Conservation (phyloP, 2,113 vertebrate species). For the Phocoena phocoena region DNA sequence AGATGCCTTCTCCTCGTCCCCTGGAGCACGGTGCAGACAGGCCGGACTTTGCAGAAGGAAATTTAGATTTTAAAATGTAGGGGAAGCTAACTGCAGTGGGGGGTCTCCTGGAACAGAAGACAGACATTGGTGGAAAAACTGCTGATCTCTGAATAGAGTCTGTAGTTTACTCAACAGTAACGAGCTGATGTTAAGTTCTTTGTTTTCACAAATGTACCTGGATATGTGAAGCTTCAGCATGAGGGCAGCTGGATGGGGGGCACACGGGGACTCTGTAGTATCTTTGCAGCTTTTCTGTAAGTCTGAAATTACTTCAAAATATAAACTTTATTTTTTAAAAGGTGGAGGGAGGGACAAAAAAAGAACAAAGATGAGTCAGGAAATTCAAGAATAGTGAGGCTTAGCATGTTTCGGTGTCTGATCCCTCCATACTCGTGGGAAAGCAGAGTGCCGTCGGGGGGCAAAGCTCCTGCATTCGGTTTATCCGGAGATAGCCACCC, state of each 20-base stretch:
- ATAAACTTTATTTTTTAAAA: not conserved
- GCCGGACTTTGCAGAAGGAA: not conserved
- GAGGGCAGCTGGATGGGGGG: not conserved
- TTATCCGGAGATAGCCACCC: not conserved
- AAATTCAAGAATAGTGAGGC: not conserved
- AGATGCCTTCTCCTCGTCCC: not conserved
- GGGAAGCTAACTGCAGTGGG: not conserved
- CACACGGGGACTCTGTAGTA: accelerated
- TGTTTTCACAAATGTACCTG: not conserved
- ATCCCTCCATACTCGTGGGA: too few relatives aligned
- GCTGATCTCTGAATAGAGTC: not conserved
- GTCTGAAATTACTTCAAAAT: slow-evolving; percentile 1
- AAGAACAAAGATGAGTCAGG: not conserved
- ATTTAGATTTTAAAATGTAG: not conserved
- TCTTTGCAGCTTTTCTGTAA: not conserved
- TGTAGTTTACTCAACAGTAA: not conserved
- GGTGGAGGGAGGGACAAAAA: not conserved
- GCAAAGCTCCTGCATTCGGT: not conserved
- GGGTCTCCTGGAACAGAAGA: not conserved
- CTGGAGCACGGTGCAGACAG: not conserved
- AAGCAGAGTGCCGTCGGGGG: not conserved
- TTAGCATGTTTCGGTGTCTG: not conserved
- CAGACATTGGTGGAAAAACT: not conserved
- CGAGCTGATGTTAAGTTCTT: not conserved
- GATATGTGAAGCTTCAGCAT: not conserved